Conservation (phyloP, 2,113 vertebrate genomes). For the Fregata magnificens region DNA sequence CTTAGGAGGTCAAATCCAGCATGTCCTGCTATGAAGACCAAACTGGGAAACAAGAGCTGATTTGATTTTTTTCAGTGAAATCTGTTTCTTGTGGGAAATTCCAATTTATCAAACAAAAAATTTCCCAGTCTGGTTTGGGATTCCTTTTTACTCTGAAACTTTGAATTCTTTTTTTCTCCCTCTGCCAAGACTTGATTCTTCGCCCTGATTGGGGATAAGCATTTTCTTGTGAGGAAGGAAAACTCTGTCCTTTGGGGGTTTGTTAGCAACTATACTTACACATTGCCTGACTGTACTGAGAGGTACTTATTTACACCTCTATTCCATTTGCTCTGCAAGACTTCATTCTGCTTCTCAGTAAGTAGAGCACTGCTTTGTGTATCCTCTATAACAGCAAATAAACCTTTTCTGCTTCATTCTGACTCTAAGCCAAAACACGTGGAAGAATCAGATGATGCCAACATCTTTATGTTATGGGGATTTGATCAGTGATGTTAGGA, state of each 20-base stretch:
- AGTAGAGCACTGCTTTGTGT: not conserved
- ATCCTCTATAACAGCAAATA: not conserved
- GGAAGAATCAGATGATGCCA: not conserved
- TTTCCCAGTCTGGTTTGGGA: not conserved
- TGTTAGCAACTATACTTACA: not conserved
- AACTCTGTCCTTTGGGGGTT: not conserved
- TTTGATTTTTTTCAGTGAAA: not conserved
- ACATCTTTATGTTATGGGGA: accelerated
- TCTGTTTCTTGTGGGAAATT: not conserved
- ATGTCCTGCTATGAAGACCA: not conserved
- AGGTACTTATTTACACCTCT: not conserved
- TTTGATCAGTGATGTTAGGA: not conserved
- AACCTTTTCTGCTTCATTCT: not conserved
- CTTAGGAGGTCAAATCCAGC: not conserved
- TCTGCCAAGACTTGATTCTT: not conserved
- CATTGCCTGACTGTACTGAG: not conserved
- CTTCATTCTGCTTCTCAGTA: not conserved
- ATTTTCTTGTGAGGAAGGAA: not conserved
- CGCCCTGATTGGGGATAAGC: accelerated
- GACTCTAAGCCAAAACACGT: not conserved
- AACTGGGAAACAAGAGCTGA: not conserved
- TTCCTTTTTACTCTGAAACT: not conserved
- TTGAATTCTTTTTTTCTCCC: not conserved
- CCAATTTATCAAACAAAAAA: not conserved
- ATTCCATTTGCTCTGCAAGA: not conserved